phyloP scores from a whole-genome alignment of 2,888 invertebrate species.

The Agrotis segetum region DNA sequence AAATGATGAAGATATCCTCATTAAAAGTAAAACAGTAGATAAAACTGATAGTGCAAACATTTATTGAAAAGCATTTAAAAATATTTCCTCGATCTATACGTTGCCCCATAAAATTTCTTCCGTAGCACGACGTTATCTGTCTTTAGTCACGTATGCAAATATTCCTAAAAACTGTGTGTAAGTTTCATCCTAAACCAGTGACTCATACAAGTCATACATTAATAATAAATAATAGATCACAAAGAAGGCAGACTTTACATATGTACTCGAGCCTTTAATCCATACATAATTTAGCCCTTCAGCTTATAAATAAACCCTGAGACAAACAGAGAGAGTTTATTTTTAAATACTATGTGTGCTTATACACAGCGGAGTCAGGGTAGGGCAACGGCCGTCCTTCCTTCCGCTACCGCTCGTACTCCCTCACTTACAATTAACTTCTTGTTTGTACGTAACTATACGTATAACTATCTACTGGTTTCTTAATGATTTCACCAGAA shows the following conservation, averaged over 20 bases:
- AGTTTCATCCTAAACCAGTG: constrained; percentile 43
- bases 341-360: constrained; percentile 65
- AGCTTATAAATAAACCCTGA: constrained; percentile 51
- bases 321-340: constrained; percentile 71
- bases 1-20: constrained; percentile 34
- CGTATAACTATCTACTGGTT: constrained; percentile 28
- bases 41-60: constrained; percentile 13
- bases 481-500: constrained; percentile 38
- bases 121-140: constrained; percentile 39
- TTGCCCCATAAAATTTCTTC: constrained; percentile 17
- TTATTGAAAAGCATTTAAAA: constrained; percentile 10
- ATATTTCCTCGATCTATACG: constrained; percentile 12
- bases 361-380: constrained; percentile 55
- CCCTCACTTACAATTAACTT: constrained; percentile 65
- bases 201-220: constrained; percentile 33
- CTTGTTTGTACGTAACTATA: constrained; percentile 32
- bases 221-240: constrained; percentile 30
- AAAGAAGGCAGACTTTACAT: constrained; percentile 18
- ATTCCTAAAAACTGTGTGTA: constrained; percentile 30
- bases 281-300: constrained; percentile 18
- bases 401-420: constrained; percentile 76
- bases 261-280: constrained; percentile 25
- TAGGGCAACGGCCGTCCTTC: constrained; percentile 86
- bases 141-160: constrained; percentile 62
- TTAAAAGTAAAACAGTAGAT: constrained; percentile 24